Evolutionary conservation across 2,888 invertebrate species (phyloP).

Genomic region (Ochropacha duplaris): DNA sequence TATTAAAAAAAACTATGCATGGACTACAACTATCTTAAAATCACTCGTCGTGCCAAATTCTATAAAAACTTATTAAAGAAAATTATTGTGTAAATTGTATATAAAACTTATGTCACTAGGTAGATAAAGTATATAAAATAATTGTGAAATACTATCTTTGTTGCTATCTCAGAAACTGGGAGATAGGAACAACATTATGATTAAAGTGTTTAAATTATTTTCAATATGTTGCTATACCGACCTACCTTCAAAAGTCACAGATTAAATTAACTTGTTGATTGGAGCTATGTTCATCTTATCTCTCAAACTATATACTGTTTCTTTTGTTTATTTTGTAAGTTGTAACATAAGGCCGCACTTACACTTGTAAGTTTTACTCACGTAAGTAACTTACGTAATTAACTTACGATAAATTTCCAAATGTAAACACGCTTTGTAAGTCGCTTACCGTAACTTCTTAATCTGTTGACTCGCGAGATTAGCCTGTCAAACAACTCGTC

Average conservation of each 20-base stretch:
- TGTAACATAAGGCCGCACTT: conserved; percentile 18
- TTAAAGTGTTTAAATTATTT: too few relatives aligned
- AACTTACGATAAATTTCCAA: too few relatives aligned
- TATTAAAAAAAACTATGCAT: neutral
- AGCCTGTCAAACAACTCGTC: too few relatives aligned
- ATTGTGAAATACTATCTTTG: conserved; percentile 26
- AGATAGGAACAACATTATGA: conserved; percentile 14
- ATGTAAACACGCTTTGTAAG: too few relatives aligned
- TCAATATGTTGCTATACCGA: too few relatives aligned
- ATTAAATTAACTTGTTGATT: neutral
- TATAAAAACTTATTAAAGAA: conserved; percentile 19
- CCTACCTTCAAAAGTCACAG: too few relatives aligned
- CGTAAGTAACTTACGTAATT: too few relatives aligned
- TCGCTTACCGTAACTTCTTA: too few relatives aligned
- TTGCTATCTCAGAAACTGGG: conserved; percentile 31
- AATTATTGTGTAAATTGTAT: conserved; percentile 51
- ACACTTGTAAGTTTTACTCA: too few relatives aligned
- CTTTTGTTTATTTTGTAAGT: conserved; percentile 13
- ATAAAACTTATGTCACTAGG: conserved; percentile 34
- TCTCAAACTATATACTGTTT: conserved; percentile 11
- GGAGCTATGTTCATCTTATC: neutral
- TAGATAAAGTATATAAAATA: conserved; percentile 46
- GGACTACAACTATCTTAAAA: conserved; percentile 9
- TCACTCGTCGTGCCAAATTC: conserved; percentile 35
- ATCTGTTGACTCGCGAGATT: too few relatives aligned